Evolutionary conservation across 1,140 invertebrate genomes (phyloP).

Genomic region (Eumaeus atala): DNA sequence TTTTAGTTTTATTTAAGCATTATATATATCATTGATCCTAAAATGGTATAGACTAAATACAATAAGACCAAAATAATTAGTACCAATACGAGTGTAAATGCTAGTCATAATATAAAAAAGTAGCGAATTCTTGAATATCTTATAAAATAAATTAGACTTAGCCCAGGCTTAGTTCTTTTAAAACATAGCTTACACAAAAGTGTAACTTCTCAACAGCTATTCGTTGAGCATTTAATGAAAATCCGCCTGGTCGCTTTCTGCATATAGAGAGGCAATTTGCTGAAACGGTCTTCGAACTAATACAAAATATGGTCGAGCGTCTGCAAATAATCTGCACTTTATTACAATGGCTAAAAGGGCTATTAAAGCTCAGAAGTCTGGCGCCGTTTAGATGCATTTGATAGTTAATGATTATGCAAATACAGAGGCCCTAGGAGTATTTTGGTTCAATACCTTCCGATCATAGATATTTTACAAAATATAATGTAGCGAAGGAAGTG

Average conservation of each 20-base stretch:
- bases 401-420: conserved; percentile 62
- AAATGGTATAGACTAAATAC: no score
- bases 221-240: conserved; percentile 59
- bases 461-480: conserved; percentile 40
- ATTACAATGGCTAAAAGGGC: conserved; percentile 19
- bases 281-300: conserved; percentile 56
- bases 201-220: conserved; percentile 35
- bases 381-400: conserved; percentile 32
- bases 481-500: conserved; percentile 4
- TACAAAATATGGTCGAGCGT: conserved; percentile 45
- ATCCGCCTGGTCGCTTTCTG: conserved; percentile 58
- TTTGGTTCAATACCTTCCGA: conserved; percentile 38
- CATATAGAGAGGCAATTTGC: conserved; percentile 66
- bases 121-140: not conserved
- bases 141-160: conserved; percentile 10
- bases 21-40: no score
- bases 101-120: not conserved
- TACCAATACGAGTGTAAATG: no score
- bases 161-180: not conserved
- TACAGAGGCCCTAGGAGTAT: conserved; percentile 43
- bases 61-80: no score
- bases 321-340: conserved; percentile 19
- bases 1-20: no score
- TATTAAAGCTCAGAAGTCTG: conserved; percentile 18
- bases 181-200: conserved; percentile 18